Conservation (phyloP, 2,888 invertebrate genomes). For the Leptopilina myrica region DNA sequence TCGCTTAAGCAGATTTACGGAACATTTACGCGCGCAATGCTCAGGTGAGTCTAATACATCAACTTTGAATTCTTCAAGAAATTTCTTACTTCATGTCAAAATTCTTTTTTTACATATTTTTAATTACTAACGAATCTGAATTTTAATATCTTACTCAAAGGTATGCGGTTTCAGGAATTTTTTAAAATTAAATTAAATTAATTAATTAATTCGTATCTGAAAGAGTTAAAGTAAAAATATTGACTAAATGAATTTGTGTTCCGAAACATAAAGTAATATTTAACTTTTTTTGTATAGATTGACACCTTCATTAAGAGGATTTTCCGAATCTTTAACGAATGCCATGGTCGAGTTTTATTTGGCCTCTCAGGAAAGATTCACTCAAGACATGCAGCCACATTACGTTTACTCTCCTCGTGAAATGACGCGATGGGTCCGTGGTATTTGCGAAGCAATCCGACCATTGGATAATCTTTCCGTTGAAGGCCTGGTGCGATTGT, state of each 20-base stretch:
- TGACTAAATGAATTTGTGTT: too few relatives aligned
- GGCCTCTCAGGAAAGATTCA: slow-evolving; percentile 97
- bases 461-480: slow-evolving; percentile 94
- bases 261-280: too few relatives aligned
- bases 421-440: slow-evolving; percentile 99
- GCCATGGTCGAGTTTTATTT: slow-evolving; percentile 99
- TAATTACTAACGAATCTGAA: too few relatives aligned
- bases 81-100: too few relatives aligned
- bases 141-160: too few relatives aligned
- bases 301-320: slow-evolving; percentile 93
- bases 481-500: slow-evolving; percentile 97
- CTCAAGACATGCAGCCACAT: slow-evolving; percentile 99
- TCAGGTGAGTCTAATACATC: slow-evolving; percentile 77
- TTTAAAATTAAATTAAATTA: too few relatives aligned
- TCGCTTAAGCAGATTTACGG: slow-evolving; percentile 99
- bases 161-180: too few relatives aligned
- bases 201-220: too few relatives aligned
- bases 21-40: slow-evolving; percentile 98
- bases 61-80: not conserved
- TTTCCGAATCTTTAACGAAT: slow-evolving; percentile 96
- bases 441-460: slow-evolving; percentile 98
- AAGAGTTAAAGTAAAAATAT: too few relatives aligned
- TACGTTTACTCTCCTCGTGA: slow-evolving; percentile 99
- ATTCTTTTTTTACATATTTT: too few relatives aligned
- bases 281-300: too few relatives aligned